phyloP scores from a whole-genome alignment of 1,140 invertebrate genomes.

The Diorhabda sublineata region DNA sequence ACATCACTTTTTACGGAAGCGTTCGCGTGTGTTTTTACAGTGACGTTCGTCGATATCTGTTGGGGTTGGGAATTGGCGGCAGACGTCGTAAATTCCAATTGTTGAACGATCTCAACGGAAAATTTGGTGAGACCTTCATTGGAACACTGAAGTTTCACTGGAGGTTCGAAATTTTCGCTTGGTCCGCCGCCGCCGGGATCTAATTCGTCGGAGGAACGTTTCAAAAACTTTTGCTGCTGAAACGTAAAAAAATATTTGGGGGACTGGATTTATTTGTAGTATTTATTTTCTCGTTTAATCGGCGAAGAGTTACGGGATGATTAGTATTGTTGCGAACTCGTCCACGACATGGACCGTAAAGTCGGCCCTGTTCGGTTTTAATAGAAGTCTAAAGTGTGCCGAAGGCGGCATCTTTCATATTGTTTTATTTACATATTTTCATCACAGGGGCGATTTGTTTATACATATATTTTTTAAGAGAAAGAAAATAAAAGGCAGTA shows the following conservation, averaged over 20 bases:
- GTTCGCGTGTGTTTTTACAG: conserved; percentile 81
- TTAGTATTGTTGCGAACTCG: too few species aligned
- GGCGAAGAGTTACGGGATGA: too few species aligned
- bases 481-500: too few species aligned
- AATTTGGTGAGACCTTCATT: conserved; percentile 49
- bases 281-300: too few species aligned
- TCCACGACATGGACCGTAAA: too few species aligned
- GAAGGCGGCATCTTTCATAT: too few species aligned
- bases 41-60: conserved; percentile 89
- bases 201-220: conserved; percentile 69
- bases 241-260: conserved; percentile 43
- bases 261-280: too few species aligned
- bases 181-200: conserved; percentile 55
- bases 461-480: too few species aligned
- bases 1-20: conserved; percentile 75
- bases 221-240: conserved; percentile 78
- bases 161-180: conserved; percentile 62
- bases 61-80: conserved; percentile 78
- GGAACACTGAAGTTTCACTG: conserved; percentile 72
- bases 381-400: too few species aligned
- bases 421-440: too few species aligned
- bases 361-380: too few species aligned
- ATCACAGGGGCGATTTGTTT: too few species aligned
- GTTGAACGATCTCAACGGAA: conserved; percentile 81
- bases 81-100: conserved; percentile 80